phyloP scores from a whole-genome alignment of 2,888 invertebrate genomes.

The Trichacis sp. region DNA sequence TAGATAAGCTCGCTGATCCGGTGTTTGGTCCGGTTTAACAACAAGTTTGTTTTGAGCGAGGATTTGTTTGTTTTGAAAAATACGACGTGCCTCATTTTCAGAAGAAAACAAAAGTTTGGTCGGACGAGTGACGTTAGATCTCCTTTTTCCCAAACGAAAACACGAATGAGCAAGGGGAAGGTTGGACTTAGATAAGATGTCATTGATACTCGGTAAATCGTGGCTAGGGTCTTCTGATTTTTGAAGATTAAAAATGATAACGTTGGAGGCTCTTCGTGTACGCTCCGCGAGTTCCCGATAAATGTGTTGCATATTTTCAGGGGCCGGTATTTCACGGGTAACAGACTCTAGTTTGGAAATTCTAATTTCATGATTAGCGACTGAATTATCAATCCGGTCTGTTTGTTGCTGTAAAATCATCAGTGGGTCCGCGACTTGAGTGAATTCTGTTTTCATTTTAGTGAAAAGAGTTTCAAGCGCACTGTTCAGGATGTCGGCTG shows the following conservation, averaged over 20 bases:
- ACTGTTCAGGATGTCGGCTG: too few species aligned
- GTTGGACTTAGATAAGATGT: too few species aligned
- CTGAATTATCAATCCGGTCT: too few species aligned
- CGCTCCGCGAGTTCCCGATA: background rate
- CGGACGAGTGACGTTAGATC: background rate
- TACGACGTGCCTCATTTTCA: background rate
- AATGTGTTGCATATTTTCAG: background rate
- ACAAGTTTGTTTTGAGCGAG: background rate
- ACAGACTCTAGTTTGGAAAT: background rate
- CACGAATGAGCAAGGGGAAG: background rate
- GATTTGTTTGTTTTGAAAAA: background rate
- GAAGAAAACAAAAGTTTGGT: background rate
- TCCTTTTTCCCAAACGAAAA: background rate
- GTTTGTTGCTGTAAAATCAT: too few species aligned
- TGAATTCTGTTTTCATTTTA: too few species aligned
- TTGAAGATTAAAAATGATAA: background rate
- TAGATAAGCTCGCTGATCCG: background rate
- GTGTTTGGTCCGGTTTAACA: too few species aligned
- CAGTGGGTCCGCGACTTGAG: too few species aligned
- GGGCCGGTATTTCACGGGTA: too few species aligned
- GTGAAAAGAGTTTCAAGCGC: too few species aligned
- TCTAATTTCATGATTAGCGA: too few species aligned
- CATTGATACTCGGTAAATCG: background rate
- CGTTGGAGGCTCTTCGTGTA: background rate
- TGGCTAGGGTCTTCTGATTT: background rate